Conservation (phyloP, 2,113 vertebrate genomes). For the Grus americana region DNA sequence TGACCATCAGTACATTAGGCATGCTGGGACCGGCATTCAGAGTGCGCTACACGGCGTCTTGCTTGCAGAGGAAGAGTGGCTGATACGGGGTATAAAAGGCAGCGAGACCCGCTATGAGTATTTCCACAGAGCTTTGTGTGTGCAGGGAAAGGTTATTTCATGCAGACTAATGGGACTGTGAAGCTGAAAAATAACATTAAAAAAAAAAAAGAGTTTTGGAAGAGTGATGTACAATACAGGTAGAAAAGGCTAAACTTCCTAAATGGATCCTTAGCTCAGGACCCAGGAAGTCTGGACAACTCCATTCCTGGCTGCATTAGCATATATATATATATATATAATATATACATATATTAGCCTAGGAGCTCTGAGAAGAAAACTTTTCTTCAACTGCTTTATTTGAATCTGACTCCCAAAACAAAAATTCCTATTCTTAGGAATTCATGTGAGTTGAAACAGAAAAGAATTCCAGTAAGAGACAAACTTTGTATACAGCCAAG, state of each 20-base stretch:
- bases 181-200: fast-evolving
- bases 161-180: background rate
- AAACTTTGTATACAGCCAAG: background rate
- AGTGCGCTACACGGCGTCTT: background rate
- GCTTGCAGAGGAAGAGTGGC: background rate
- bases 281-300: background rate
- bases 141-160: background rate
- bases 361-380: background rate
- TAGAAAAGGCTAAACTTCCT: background rate
- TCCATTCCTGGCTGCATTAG: background rate
- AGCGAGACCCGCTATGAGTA: fast-evolving
- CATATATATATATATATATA: no score
- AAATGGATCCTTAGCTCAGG: background rate
- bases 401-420: background rate
- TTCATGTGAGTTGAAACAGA: background rate
- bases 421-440: background rate
- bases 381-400: background rate
- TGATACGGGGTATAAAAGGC: background rate
- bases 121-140: background rate
- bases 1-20: background rate
- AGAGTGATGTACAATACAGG: background rate
- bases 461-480: background rate
- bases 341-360: background rate
- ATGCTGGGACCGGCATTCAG: background rate
- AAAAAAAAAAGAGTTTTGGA: background rate